A percentile compares a stretch with the other conserved stretches of the same genome.
Evolutionary conservation across 1,140 invertebrate species (phyloP).

Genomic region (Brachionus plicatilis): DNA sequence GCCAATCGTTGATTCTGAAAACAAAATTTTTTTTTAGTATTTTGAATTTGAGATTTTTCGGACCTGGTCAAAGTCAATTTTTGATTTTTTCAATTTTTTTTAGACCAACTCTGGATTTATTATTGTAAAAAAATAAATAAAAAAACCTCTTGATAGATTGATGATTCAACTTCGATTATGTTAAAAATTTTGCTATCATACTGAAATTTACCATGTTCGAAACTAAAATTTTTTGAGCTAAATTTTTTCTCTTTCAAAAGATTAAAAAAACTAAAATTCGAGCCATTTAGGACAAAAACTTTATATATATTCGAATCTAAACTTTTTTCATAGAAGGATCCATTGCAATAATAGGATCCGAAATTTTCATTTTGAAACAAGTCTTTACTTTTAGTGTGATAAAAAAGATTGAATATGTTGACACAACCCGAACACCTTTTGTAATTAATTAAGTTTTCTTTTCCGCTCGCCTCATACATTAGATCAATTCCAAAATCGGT

Average conservation of each 20-base stretch:
- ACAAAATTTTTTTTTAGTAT: background rate
- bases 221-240: background rate
- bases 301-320: background rate
- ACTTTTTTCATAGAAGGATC: background rate
- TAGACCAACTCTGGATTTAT: background rate
- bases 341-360: background rate
- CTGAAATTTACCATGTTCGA: background rate
- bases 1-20: background rate
- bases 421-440: background rate
- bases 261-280: background rate
- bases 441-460: background rate
- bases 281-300: background rate
- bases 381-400: background rate
- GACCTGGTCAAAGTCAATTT: too few relatives aligned
- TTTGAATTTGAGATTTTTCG: too few relatives aligned
- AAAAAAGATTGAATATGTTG: background rate
- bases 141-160: background rate
- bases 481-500: conserved; percentile 28
- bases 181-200: background rate
- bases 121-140: too few relatives aligned
- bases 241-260: background rate
- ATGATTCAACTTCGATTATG: background rate
- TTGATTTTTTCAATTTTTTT: background rate
- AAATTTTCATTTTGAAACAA: background rate
- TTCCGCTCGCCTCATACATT: background rate